phyloP scores from a whole-genome alignment of 2,888 invertebrate species.

The Hemithea aestivaria region DNA sequence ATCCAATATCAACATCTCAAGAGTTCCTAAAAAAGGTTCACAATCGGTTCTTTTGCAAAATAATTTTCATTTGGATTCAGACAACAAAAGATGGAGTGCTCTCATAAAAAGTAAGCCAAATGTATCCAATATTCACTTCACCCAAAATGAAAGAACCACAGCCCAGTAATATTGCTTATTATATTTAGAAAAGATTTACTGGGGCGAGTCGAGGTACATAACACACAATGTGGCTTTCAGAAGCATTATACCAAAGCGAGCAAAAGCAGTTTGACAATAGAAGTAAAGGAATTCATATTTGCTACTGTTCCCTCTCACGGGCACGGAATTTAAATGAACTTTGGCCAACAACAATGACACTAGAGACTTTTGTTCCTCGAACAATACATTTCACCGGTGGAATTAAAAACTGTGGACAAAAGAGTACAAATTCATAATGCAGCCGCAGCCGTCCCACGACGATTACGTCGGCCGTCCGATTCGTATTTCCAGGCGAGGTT shows the following conservation, averaged over 20 bases:
- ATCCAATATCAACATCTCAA: too few relatives aligned
- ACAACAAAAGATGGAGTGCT: too few relatives aligned
- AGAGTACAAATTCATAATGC: slow-evolving; percentile 76
- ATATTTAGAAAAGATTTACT: slow-evolving; percentile 29
- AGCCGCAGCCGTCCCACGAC: slow-evolving; percentile 49
- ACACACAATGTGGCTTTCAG: slow-evolving; percentile 58
- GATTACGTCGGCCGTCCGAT: slow-evolving; percentile 35
- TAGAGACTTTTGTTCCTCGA: slow-evolving; percentile 72
- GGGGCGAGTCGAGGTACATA: slow-evolving; percentile 31
- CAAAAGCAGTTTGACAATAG: slow-evolving; percentile 70
- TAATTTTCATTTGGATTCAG: too few relatives aligned
- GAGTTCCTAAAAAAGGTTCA: too few relatives aligned
- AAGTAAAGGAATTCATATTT: slow-evolving; percentile 76
- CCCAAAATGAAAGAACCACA: slow-evolving; percentile 10
- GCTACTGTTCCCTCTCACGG: slow-evolving; percentile 74
- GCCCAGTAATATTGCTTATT: slow-evolving; percentile 22
- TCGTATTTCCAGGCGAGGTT: not conserved
- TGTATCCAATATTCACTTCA: slow-evolving; percentile 10
- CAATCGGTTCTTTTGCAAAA: too few relatives aligned
- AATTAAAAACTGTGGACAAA: slow-evolving; percentile 76
- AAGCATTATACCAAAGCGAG: slow-evolving; percentile 63
- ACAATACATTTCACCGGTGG: slow-evolving; percentile 76
- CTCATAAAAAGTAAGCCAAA: slow-evolving; percentile 7
- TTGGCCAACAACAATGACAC: slow-evolving; percentile 77
- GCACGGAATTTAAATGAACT: slow-evolving; percentile 76